Base-by-base conservation (phyloP, 2,797 vertebrate species). In the Ciconia nigra region DNA sequence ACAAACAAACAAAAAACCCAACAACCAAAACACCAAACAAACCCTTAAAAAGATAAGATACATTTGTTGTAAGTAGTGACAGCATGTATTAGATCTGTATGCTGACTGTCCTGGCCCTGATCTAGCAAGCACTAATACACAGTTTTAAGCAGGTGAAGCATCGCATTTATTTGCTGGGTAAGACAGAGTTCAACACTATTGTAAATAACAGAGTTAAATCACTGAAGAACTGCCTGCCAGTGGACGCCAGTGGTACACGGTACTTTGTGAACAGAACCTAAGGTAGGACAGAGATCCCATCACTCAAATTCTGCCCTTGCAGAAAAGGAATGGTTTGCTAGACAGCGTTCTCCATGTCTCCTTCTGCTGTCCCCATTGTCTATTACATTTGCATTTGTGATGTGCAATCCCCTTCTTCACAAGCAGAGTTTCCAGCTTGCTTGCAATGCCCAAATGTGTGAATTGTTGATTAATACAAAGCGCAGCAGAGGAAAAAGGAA, bases 211-310 rank as follows among this genome's bases (percentile, higher is more conserved):
- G 31, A 87, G 22, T 70, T 80, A 92, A 85, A 92, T 44, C 42
- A 21, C 55, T 37, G 41, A 79, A 74, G 70, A 84, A 28, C 24
- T 65, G 77, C 91, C 93, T 61, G 46, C 74, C 86, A 93, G 46
- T 44, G 55, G 89, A 83, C 65, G 83, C 0, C 0, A 94, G 82
- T 44, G 72, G 69, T 94, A 86, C 57, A 28, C 20, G 39, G 42
- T 61, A 82, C 77, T 89, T 80, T 96, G 87, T 90, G 82, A 91
- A 94, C 35, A 96, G 90, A 97, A 96, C 73, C 69, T 67, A 83
- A 97, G 80, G 39, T 5, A 96, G 76, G 81, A 91, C 74, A 93
- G 83, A 90, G 37, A 86, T 24, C 11, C 13, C 47, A 54, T 11
- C 15, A 26, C 39, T 28, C 63, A 13, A 51, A 72, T 52, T 62